Conservation (phyloP, 2,797 vertebrate species). For the Spondyliosoma cantharus region DNA sequence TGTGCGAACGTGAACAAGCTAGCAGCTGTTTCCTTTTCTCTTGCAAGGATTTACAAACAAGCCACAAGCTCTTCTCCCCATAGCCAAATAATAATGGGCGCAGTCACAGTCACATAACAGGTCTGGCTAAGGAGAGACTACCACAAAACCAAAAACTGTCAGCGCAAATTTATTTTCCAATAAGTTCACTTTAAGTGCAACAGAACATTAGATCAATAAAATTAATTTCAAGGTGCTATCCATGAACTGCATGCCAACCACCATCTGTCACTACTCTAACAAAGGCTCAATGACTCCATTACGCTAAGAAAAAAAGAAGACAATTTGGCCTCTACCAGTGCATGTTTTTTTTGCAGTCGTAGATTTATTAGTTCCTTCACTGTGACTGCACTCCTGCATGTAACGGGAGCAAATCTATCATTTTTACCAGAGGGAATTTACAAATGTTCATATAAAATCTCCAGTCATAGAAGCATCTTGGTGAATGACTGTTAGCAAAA, state of each 20-base stretch:
- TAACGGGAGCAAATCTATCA: not conserved
- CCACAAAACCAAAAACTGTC: not conserved
- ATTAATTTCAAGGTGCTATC: not conserved
- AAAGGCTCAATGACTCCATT: too few relatives aligned
- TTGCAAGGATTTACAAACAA: too few relatives aligned
- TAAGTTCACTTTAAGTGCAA: not conserved
- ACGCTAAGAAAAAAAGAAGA: too few relatives aligned
- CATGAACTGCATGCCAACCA: not conserved
- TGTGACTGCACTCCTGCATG: not conserved
- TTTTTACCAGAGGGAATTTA: not conserved
- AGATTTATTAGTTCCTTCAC: not conserved
- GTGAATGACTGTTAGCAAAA: not conserved
- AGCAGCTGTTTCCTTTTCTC: too few relatives aligned
- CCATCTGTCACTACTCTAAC: too few relatives aligned
- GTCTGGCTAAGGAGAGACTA: too few relatives aligned
- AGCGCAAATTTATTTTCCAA: too few relatives aligned
- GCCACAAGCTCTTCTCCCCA: too few relatives aligned
- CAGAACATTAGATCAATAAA: slow-evolving; percentile 1
- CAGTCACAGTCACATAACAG: too few relatives aligned
- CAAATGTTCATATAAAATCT: not conserved
- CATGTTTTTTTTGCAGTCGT: not conserved
- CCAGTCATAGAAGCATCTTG: not conserved
- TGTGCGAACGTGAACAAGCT: too few relatives aligned
- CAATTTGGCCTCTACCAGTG: too few relatives aligned
- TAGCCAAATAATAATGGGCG: too few relatives aligned